Evolutionary conservation across 37 sponge, comb jelly and placozoan genomes (phyloP).

Genomic region (Tethya wilhelma): DNA sequence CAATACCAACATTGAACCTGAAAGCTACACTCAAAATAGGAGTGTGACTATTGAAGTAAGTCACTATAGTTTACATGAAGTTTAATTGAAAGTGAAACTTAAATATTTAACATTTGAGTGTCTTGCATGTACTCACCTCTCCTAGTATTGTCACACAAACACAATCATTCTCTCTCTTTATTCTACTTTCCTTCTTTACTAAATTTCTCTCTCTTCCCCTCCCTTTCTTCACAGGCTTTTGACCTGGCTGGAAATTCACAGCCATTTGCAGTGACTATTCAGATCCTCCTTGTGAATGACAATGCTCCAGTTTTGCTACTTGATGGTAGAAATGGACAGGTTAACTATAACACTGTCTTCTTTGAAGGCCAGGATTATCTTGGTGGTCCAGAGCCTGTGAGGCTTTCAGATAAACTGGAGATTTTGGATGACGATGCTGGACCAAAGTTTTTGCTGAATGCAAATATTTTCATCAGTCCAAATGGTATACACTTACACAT

Average conservation of each 20-base stretch:
- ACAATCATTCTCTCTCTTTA: not conserved
- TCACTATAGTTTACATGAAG: too few relatives aligned
- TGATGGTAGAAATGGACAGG: not conserved
- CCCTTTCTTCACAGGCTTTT: slow-evolving; percentile 22
- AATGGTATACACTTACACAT: too few relatives aligned
- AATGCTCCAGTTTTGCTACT: slow-evolving; percentile 34
- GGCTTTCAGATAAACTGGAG: slow-evolving; percentile 5
- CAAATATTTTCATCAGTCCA: not conserved
- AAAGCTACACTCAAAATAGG: not conserved
- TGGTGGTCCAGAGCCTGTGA: slow-evolving; percentile 28
- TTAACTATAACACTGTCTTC: slow-evolving; percentile 1
- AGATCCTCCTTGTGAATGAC: slow-evolving; percentile 50
- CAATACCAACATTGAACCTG: slow-evolving; percentile 47
- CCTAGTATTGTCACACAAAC: not conserved
- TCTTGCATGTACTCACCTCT: not conserved
- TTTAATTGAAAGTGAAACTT: not conserved
- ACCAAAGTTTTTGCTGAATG: not conserved
- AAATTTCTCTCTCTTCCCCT: not conserved
- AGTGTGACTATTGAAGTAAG: slow-evolving; percentile 25
- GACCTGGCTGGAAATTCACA: slow-evolving; percentile 19
- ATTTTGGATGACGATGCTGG: slow-evolving; percentile 53
- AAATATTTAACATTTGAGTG: not conserved
- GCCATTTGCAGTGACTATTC: slow-evolving; percentile 9
- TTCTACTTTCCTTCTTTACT: not conserved
- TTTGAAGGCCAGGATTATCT: slow-evolving; percentile 24